Base-by-base conservation (phyloP, 2,113 vertebrate genomes). In the Sylvia atricapilla region DNA sequence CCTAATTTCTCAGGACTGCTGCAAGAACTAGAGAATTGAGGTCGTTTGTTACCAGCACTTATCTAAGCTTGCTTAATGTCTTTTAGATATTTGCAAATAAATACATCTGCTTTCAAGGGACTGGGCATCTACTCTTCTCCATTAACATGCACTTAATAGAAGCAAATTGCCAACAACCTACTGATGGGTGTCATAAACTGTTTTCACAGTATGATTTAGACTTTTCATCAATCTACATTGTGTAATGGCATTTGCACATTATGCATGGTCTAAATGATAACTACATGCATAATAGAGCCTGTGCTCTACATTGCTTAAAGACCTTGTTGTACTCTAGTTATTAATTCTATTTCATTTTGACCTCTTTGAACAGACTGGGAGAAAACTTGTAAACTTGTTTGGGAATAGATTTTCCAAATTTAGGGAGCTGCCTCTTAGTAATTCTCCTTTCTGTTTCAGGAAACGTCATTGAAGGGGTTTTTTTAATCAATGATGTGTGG, bases 161-260 rank as follows among this genome's bases (percentile, higher is more conserved):
- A 89, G 35, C 21, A 89, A 86, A 86, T 86, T 96, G 31, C 33
- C 52, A 70, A 62, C 41, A 67, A 47, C 69, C 19, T 60, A 83
- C 12, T 68, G 55, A 84, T 73, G 35, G 47, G 15, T 83, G 30
- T 81, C 60, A 69, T 83, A 64, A 91, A 75, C 16, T 43, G 10
- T 80, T 76, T 91, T 63, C 74, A 77, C 59, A 37, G 8, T 28
- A 39, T 66, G 76, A 95, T 91, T 94, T 95, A 95, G 33, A 55
- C 18, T 68, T 93, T 89, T 66, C 24, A 73, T 69, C 30, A 76
- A 15, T 84, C 55, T 86, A 33, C 22, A 43, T 70, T 88, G 58
- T 35, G 28, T 89, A 46, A 53, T 43, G 20, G 37, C 11, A 66
- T 77, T 96, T 89, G 13, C 33, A 76, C 3, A 31, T 46, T 90